Percentiles rank a stretch among this genome's conserved stretches.
Conservation (phyloP, 2,888 invertebrate genomes). For the Drosophila cognata region DNA sequence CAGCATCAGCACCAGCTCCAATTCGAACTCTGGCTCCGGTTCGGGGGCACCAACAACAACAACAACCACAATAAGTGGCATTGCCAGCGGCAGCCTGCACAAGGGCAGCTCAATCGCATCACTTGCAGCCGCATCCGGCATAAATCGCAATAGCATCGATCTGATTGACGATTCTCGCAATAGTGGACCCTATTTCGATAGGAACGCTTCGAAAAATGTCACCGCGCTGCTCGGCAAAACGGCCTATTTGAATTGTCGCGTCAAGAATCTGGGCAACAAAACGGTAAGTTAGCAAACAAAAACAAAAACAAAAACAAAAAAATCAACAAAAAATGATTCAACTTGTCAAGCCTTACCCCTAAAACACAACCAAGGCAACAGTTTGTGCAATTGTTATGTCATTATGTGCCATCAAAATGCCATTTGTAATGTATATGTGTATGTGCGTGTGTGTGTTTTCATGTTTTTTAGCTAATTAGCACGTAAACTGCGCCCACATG, state of each 20-base stretch:
- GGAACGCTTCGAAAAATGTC: constrained; percentile 89
- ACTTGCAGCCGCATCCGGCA: constrained; percentile 56
- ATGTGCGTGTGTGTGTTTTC: constrained; percentile 1
- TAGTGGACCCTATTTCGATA: constrained; percentile 91
- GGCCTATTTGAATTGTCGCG: constrained; percentile 94
- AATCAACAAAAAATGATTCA: neutral
- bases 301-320: neutral
- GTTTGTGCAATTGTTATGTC: constrained; percentile 66
- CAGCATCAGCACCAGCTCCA: constrained; percentile 27
- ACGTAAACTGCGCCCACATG: constrained; percentile 75
- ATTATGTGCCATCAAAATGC: constrained; percentile 67
- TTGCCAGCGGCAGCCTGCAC: constrained; percentile 69
- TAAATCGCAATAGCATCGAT: constrained; percentile 83
- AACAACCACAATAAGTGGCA: constrained; percentile 45
- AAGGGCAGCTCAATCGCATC: constrained; percentile 62
- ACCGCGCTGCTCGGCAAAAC: constrained; percentile 95
- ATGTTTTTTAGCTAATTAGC: constrained; percentile 74
- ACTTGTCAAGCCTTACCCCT: neutral
- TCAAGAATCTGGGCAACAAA: constrained; percentile 95
- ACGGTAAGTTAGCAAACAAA: constrained; percentile 88
- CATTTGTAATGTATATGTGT: constrained; percentile 49
- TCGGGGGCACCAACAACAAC: constrained; percentile 27
- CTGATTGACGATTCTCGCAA: constrained; percentile 86
- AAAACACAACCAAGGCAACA: constrained; percentile 9
- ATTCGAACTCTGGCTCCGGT: constrained; percentile 21